These are phyloP conservation scores for Monochamus alternatus DNA, from an alignment of 2,888 invertebrate genomes.

Conservation along the genomic window DNA sequence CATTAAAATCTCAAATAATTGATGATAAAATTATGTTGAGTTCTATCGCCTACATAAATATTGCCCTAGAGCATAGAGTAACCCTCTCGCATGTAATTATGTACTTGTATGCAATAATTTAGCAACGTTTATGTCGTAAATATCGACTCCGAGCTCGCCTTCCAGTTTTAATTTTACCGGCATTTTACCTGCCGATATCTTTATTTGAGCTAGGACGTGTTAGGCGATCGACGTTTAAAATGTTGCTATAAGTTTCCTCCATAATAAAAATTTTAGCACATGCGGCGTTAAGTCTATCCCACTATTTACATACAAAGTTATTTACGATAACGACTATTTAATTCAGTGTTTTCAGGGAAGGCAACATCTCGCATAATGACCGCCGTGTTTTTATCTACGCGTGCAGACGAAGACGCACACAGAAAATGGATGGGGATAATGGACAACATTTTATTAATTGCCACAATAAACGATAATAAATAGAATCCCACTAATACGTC, in stretches of 20 bases:
- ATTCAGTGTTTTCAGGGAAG: constrained; percentile 45
- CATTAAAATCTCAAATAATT: constrained; percentile 60
- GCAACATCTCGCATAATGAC: constrained; percentile 48
- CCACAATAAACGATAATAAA: background rate
- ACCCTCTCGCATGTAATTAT: constrained; percentile 52
- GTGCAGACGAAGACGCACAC: background rate
- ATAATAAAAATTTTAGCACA: constrained; percentile 24
- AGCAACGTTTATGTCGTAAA: constrained; percentile 50
- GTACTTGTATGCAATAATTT: constrained; percentile 53
- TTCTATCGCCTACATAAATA: constrained; percentile 58
- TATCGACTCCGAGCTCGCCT: constrained; percentile 45
- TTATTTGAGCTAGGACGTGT: constrained; percentile 35
- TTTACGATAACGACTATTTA: constrained; percentile 47
- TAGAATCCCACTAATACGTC: too few species aligned
- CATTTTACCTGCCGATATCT: constrained; percentile 45
- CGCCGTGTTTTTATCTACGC: constrained; percentile 39
- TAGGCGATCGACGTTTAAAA: constrained; percentile 14
- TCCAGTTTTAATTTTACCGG: constrained; percentile 46
- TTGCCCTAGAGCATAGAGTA: constrained; percentile 52
- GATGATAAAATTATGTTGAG: constrained; percentile 58
- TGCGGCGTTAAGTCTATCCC: constrained; percentile 23
- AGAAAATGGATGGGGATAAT: background rate
- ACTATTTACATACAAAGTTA: constrained; percentile 30
- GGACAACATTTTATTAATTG: constrained; percentile 1
- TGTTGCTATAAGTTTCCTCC: constrained; percentile 3